Evolutionary conservation across 2,888 invertebrate genomes (phyloP), one percentile per base, ranked within the genome.

Genomic region (Eilema griseolum): DNA sequence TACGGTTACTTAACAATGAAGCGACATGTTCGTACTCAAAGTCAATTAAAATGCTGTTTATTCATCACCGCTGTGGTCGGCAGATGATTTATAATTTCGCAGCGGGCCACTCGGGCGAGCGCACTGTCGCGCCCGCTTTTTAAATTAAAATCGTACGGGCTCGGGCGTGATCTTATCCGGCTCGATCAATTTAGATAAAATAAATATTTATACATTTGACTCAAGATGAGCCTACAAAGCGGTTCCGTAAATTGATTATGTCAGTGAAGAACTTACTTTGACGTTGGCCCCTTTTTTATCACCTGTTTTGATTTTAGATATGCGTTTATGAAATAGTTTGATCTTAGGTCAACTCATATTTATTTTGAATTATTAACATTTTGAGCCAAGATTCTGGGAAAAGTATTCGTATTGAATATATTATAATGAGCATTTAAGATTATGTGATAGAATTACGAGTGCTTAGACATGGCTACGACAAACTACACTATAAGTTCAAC

Each of bases 181-280:
- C 86, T 92, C 92, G 95, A 95, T 95, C 95, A 93, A 95, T 95
- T 95, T 95, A 95, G 95, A 95, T 95, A 95, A 95, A 95, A 94
- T 94, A 95, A 95, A 95, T 95, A 95, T 95, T 95, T 95, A 95
- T 95, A 94, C 92, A 92, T 91, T 91, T 89, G 89, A 89, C 90
- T 89, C 90, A 90, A 89, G 93, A 94, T 92, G 91, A 89, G 90
- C 90, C 92, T 93, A 94, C 94, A 94, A 94, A 94, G 93, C 92
- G 89, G 89, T 90, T 89, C 89, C 84, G 91, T 92, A 93, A 95
- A 95, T 95, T 94, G 94, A 95, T 95, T 95, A 92, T 90, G 91
- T 91, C 92, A 88, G 88, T 91, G 89, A 87, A 88, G 83, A 86
- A 87, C 85, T 87, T 88, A 90, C 88, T 89, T n/a, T 84, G 86